Percentiles rank a stretch among this genome's conserved stretches.
These are phyloP conservation scores for Hyposoter dolosus DNA, from an alignment of 2,888 invertebrate species.

Conservation along the genomic window DNA sequence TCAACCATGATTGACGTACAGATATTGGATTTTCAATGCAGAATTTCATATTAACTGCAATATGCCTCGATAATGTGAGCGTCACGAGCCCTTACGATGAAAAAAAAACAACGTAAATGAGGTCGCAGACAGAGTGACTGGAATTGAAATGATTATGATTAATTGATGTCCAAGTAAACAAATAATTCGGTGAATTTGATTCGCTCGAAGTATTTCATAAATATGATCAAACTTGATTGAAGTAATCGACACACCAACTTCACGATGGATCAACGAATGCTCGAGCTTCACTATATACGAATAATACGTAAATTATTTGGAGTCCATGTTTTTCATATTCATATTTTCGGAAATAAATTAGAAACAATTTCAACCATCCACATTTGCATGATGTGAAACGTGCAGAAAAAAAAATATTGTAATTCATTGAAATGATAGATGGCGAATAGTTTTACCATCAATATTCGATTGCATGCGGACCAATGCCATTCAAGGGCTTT, in stretches of 20 bases:
- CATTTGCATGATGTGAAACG: neutral
- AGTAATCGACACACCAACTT: neutral
- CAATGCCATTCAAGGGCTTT: neutral
- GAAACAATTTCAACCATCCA: neutral
- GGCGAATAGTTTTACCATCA: neutral
- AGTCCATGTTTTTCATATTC: neutral
- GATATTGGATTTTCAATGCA: conserved; percentile 30
- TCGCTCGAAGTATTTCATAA: neutral
- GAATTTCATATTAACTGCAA: conserved; percentile 17
- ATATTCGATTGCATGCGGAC: neutral
- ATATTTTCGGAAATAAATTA: neutral
- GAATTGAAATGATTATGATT: neutral
- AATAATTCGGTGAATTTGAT: neutral
- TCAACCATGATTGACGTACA: conserved; percentile 51
- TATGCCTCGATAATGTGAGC: neutral
- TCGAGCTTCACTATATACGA: neutral
- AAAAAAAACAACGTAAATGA: neutral
- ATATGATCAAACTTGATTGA: neutral
- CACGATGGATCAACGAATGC: neutral
- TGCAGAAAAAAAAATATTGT: neutral
- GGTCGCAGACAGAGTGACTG: neutral
- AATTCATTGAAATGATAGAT: neutral
- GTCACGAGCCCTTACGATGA: neutral
- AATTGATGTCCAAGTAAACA: neutral
- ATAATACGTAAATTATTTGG: neutral